A percentile compares a stretch with the other conserved stretches of the same genome.
Evolutionary conservation across 2,888 invertebrate species (phyloP).

Genomic region (Leptopilina myrica): DNA sequence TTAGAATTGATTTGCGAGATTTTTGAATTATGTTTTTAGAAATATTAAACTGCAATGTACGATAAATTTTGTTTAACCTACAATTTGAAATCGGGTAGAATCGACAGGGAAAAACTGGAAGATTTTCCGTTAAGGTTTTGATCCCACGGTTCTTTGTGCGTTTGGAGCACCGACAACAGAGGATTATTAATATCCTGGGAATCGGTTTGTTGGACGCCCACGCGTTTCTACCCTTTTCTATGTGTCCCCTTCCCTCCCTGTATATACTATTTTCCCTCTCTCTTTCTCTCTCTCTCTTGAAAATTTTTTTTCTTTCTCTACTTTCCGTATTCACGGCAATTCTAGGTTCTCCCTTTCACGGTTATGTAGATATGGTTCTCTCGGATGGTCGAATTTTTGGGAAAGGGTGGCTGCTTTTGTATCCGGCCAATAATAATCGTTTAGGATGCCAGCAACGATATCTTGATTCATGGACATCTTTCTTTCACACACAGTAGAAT

Average conservation of each 20-base stretch:
- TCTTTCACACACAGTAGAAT: neutral
- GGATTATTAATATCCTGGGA: constrained; percentile 40
- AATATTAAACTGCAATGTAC: neutral
- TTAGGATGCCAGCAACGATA: constrained; percentile 23
- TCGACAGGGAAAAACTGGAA: constrained; percentile 20
- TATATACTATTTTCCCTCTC: constrained; percentile 25
- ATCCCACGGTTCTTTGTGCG: constrained; percentile 35
- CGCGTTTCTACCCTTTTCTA: constrained; percentile 38
- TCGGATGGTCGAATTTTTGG: constrained; percentile 34
- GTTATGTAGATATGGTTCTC: constrained; percentile 30
- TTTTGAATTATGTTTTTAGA: neutral
- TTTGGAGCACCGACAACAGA: constrained; percentile 27
- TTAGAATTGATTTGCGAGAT: too few relatives aligned
- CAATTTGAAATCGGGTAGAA: neutral
- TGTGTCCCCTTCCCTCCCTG: constrained; percentile 37
- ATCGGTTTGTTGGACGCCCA: constrained; percentile 37
- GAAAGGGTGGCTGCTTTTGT: constrained; percentile 9
- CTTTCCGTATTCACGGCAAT: constrained; percentile 9
- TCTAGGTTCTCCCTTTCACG: constrained; percentile 21
- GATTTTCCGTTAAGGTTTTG: constrained; percentile 20
- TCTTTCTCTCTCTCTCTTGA: constrained; percentile 24
- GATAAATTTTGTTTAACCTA: constrained; percentile 3
- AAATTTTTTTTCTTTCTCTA: constrained; percentile 38
- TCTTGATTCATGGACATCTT: constrained; percentile 35
- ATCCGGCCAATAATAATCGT: constrained; percentile 29